These are phyloP conservation scores for Malurus leucopterus DNA, from an alignment of 2,797 vertebrate species.

Conservation along the genomic window DNA sequence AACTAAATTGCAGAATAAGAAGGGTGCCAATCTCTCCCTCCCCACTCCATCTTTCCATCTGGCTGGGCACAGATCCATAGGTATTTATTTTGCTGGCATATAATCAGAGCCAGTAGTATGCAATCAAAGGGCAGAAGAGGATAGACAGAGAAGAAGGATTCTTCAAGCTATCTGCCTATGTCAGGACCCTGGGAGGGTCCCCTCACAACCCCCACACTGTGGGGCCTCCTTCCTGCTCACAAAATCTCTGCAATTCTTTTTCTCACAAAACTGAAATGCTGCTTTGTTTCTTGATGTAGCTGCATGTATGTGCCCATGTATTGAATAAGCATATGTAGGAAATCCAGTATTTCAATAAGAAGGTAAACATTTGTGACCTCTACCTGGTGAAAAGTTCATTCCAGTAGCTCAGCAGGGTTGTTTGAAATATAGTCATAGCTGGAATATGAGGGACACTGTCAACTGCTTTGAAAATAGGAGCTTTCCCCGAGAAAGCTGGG, in stretches of 20 bases:
- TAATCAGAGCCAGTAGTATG: background rate
- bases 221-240: background rate
- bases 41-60: background rate
- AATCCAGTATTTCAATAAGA: background rate
- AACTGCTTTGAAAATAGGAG: background rate
- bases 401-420: background rate
- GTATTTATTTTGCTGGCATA: background rate
- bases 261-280: background rate
- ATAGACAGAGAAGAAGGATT: background rate
- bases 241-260: background rate
- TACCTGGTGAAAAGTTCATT: background rate
- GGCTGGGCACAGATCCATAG: background rate
- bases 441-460: background rate
- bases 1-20: background rate
- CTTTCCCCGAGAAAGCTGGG: background rate
- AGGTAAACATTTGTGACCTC: background rate
- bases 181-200: background rate
- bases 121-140: background rate
- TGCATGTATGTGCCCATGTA: background rate
- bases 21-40: background rate
- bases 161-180: background rate
- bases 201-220: background rate
- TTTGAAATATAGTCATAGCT: background rate
- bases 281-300: background rate
- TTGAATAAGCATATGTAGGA: background rate